phyloP scores from a whole-genome alignment of 2,888 invertebrate genomes.

The Hyposoter didymator region DNA sequence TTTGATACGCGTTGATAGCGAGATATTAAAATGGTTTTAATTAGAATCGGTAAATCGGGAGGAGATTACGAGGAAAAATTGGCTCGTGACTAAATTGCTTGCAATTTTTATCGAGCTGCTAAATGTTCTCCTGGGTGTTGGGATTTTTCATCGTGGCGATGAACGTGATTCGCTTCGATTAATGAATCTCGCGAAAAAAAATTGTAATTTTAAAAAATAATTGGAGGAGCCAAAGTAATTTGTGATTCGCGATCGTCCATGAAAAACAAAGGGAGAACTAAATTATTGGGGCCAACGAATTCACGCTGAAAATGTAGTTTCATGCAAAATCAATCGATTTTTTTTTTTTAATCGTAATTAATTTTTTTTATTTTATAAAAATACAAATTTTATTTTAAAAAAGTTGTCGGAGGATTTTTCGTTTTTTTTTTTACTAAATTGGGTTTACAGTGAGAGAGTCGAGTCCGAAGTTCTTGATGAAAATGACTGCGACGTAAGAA shows the following conservation, averaged over 20 bases:
- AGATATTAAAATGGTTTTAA: constrained; percentile 1
- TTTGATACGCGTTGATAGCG: neutral
- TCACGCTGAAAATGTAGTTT: too few relatives aligned
- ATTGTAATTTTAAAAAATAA: neutral
- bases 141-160: neutral
- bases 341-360: neutral
- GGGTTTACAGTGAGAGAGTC: neutral
- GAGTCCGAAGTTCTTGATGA: constrained; percentile 12
- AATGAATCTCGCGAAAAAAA: neutral
- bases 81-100: constrained; percentile 33
- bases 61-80: constrained; percentile 31
- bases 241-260: neutral
- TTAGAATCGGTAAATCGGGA: constrained; percentile 20
- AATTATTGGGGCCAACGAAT: neutral
- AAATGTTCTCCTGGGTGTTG: neutral
- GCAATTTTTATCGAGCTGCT: neutral
- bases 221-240: neutral
- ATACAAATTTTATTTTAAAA: too few relatives aligned
- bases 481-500: neutral
- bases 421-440: too few relatives aligned
- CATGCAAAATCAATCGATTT: neutral
- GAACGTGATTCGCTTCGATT: neutral
- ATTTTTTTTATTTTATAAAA: too few relatives aligned
- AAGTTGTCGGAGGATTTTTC: too few relatives aligned
- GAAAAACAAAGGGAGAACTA: neutral